Evolutionary conservation across 2,797 vertebrate species (phyloP).

Genomic region (Sebastes iracundus): DNA sequence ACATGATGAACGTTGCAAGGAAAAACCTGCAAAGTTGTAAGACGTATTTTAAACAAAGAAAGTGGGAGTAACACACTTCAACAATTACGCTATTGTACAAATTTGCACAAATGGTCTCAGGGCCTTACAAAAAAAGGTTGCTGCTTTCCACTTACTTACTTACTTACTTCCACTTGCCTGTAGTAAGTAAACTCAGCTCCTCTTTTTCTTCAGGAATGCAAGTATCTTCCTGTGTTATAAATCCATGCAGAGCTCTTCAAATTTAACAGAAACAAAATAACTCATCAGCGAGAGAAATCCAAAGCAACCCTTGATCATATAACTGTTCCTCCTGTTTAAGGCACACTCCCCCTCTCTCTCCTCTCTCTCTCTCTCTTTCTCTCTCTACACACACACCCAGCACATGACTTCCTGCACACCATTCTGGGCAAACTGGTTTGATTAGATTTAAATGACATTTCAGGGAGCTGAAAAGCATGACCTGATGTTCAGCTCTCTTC

Average conservation of each 20-base stretch:
- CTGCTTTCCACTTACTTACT: neutral
- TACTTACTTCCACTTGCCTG: conserved; percentile 20
- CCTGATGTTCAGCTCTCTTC: neutral
- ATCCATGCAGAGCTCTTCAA: conserved; percentile 18
- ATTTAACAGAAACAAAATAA: neutral
- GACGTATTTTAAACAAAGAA: neutral
- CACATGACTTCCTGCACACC: conserved; percentile 45
- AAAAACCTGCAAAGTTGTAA: neutral
- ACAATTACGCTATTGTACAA: neutral
- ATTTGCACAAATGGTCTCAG: neutral
- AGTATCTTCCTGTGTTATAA: neutral
- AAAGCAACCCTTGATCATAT: conserved; percentile 25
- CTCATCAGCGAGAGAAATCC: conserved; percentile 10
- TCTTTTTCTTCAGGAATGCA: neutral
- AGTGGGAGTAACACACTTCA: neutral
- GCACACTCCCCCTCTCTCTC: neutral
- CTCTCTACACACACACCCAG: neutral
- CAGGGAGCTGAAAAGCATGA: neutral
- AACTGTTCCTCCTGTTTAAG: conserved; percentile 30
- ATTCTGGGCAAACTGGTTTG: conserved; percentile 64
- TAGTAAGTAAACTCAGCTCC: neutral
- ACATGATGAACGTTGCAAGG: neutral
- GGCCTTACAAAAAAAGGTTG: neutral
- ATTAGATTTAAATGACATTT: conserved; percentile 35
- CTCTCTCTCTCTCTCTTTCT: neutral